Evolutionary conservation across 23 tunicate species (phyloP), one percentile per base, ranked within the genome.

Genomic region (Trididemnum miniatum): DNA sequence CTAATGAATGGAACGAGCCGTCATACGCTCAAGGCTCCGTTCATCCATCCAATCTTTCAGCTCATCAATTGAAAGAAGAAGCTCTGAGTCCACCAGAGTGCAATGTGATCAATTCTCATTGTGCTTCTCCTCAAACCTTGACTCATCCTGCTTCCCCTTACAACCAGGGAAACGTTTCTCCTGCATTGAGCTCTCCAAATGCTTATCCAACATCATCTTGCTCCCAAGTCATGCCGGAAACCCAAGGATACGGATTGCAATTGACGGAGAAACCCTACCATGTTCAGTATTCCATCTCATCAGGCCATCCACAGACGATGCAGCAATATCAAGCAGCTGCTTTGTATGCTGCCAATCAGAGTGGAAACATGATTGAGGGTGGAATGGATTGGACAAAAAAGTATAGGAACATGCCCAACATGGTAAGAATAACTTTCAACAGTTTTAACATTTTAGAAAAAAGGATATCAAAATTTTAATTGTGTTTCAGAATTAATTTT

Each of bases 271-370:
- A 86, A 59, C 82, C 88, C 51, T 93, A 93, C 86, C 98, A 93
- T 24, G 86, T 93, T 57, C 98, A 93, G 65, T 93, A 93, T 75
- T 88, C 98, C 87, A 93, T 93, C 59, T 80, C 97, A 0, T 38
- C 87, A 12, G 67, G 67, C 9, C 87, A 75, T n/a, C 85, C 86
- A 1, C 34, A 76, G 44, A 28, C 86, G 5, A 83, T 88, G 80
- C 76, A 80, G 79, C 79, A 72, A 34, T 83, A 77, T 44, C 89
- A 74, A 35, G 88, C 91, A 0, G 89, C 97, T 31, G 97, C 84
- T 37, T 87, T 80, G 49, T 82, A 72, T 83, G 87, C 92, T 2
- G 84, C 82, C 7, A 62, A 60, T 65, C 62, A 36, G 34, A 31
- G 44, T 23, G 79, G 49, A 12, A 30, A 63, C 37, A 33, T 24